phyloP scores from a whole-genome alignment of 2,113 vertebrate species.

The Erythrolamprus reginae region DNA sequence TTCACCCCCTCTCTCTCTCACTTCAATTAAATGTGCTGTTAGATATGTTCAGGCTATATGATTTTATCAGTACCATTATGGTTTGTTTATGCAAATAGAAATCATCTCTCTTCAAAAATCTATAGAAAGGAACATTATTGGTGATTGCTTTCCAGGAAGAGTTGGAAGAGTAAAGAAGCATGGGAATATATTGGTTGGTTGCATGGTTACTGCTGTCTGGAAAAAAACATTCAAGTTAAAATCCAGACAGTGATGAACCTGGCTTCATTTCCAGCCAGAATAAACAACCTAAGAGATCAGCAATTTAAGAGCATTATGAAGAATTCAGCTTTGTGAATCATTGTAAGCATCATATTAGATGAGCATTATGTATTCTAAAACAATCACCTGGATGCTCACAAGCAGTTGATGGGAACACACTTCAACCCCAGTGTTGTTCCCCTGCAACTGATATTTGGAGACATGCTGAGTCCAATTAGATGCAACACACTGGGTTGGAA shows the following conservation, averaged over 20 bases:
- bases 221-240: neutral
- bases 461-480: neutral
- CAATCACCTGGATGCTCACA: neutral
- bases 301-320: neutral
- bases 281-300: neutral
- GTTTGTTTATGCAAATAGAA: neutral
- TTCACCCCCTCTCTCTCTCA: too few species aligned
- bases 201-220: neutral
- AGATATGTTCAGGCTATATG: neutral
- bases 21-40: neutral
- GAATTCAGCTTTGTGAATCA: neutral
- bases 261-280: neutral
- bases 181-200: neutral
- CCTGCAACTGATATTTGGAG: neutral
- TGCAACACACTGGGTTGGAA: neutral
- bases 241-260: neutral
- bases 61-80: neutral
- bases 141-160: neutral
- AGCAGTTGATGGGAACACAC: neutral
- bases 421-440: neutral
- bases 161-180: neutral
- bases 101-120: neutral
- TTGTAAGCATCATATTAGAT: neutral
- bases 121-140: neutral
- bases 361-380: neutral